Conservation (phyloP, 2,888 invertebrate species). For the Pemphredon lugubris region DNA sequence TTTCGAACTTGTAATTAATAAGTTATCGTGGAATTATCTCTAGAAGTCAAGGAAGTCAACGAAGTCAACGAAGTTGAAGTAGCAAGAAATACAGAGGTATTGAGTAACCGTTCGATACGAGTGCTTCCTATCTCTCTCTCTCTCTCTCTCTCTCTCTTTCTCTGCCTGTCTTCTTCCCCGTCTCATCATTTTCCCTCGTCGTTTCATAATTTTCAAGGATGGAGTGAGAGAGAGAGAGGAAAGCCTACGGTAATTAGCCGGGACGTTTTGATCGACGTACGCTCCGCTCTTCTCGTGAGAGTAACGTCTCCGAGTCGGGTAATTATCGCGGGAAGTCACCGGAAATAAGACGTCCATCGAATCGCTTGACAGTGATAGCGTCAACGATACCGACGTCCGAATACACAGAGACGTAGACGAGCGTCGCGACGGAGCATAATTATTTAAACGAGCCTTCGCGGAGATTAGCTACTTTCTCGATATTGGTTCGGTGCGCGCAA, state of each 20-base stretch:
- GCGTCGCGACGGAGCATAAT: conserved; percentile 3
- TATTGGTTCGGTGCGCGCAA: too few species aligned
- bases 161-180: too few species aligned
- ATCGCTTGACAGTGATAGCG: conserved; percentile 21
- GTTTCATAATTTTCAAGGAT: background rate
- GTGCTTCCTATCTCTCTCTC: background rate
- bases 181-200: background rate
- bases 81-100: conserved; percentile 12
- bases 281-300: background rate
- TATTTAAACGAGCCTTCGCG: conserved; percentile 17
- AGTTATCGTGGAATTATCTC: conserved; percentile 1
- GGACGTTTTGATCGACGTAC: background rate
- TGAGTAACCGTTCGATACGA: background rate
- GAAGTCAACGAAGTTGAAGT: conserved; percentile 2
- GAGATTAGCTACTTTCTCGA: too few species aligned
- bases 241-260: background rate
- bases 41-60: background rate
- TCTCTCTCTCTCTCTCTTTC: too few species aligned
- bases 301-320: background rate
- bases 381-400: conserved; percentile 8
- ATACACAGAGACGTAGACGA: background rate
- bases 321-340: conserved; percentile 38
- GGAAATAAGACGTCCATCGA: conserved; percentile 33
- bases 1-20: background rate
- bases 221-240: background rate